A percentile compares a stretch with the other conserved stretches of the same genome.
These are phyloP conservation scores for Lasioglossum pauxillum DNA, from an alignment of 2,888 invertebrate species.

Conservation along the genomic window DNA sequence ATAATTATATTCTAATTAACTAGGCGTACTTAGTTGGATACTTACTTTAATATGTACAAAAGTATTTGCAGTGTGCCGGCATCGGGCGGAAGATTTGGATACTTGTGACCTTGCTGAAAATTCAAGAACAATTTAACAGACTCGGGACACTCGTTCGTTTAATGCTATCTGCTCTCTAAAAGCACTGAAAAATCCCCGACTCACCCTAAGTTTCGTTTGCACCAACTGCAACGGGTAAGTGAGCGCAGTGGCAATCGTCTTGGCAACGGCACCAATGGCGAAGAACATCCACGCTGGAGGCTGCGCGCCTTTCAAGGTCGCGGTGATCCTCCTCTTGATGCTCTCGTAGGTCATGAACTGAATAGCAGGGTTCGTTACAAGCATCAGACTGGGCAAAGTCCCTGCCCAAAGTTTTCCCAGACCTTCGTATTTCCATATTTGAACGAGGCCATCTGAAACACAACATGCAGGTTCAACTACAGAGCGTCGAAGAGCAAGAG, in stretches of 20 bases:
- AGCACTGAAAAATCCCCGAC: constrained; percentile 38
- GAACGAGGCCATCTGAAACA: constrained; percentile 88
- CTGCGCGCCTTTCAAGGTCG: constrained; percentile 85
- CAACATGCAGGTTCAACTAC: background rate
- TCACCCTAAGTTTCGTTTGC: constrained; percentile 90
- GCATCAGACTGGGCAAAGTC: constrained; percentile 92
- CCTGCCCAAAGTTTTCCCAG: constrained; percentile 92
- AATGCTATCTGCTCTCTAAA: background rate
- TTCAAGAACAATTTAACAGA: background rate
- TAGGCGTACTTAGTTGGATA: constrained; percentile 16
- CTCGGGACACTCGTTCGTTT: no score
- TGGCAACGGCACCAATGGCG: constrained; percentile 92
- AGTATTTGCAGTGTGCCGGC: constrained; percentile 89
- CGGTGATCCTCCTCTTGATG: constrained; percentile 89
- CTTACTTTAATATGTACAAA: constrained; percentile 87
- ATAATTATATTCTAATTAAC: background rate
- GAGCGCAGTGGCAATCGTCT: constrained; percentile 93
- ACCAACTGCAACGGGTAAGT: constrained; percentile 96
- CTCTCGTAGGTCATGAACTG: constrained; percentile 97
- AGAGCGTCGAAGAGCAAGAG: background rate
- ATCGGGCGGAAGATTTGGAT: constrained; percentile 83
- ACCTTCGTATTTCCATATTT: constrained; percentile 91
- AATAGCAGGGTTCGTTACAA: constrained; percentile 95
- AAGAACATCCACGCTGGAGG: constrained; percentile 88
- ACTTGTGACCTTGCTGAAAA: constrained; percentile 84